A percentile compares a stretch with the other conserved stretches of the same genome.
These are phyloP conservation scores for Archips xylosteana DNA, from an alignment of 2,888 invertebrate species.

Conservation along the genomic window DNA sequence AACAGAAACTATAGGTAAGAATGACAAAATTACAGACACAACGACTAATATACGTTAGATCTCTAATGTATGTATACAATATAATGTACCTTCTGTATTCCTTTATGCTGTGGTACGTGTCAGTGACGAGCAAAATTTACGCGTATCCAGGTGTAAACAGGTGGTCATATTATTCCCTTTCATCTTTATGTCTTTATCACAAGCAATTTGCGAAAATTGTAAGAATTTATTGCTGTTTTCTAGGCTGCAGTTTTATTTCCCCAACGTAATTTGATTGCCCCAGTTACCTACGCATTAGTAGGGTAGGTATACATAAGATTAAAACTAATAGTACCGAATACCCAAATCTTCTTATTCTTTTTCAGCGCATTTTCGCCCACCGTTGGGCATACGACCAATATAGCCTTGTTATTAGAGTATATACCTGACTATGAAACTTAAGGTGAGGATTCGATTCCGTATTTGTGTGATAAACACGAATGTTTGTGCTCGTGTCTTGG, in stretches of 20 bases:
- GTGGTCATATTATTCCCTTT: constrained; percentile 44
- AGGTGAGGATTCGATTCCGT: too few species aligned
- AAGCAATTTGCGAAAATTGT: constrained; percentile 30
- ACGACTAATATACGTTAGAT: too few species aligned
- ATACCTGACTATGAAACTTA: too few species aligned
- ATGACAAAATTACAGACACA: too few species aligned
- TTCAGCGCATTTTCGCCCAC: too few species aligned
- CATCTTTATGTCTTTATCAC: constrained; percentile 31
- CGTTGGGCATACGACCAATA: too few species aligned
- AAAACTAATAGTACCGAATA: not conserved
- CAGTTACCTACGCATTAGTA: not conserved
- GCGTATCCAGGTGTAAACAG: constrained; percentile 43
- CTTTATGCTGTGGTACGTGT: constrained; percentile 9
- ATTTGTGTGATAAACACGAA: too few species aligned
- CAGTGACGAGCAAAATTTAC: constrained; percentile 34
- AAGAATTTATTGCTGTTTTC: constrained; percentile 19
- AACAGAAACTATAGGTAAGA: too few species aligned
- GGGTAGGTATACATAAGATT: not conserved
- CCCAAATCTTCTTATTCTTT: too few species aligned
- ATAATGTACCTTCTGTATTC: constrained; percentile 6
- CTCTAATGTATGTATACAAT: not conserved
- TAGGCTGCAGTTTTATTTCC: not conserved
- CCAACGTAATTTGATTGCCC: not conserved
- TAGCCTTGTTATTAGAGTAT: too few species aligned
- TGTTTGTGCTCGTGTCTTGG: too few species aligned